Conservation (phyloP, 2,888 invertebrate genomes). For the Ellobium chinense region DNA sequence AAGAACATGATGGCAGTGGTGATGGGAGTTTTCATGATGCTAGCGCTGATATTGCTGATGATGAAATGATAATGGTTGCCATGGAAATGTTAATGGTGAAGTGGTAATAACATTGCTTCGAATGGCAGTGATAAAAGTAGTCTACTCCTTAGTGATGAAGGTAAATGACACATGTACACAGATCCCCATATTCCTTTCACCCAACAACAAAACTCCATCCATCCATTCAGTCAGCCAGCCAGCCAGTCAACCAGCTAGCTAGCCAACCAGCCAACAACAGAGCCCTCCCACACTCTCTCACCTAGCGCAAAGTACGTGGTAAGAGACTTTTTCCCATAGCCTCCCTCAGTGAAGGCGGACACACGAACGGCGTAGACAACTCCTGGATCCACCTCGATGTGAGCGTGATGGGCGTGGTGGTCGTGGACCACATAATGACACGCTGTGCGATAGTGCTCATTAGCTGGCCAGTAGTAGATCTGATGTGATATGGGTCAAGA, state of each 20-base stretch:
- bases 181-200: too few species aligned
- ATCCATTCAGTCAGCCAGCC: too few species aligned
- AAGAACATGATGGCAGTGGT: background rate
- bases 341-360: constrained; percentile 37
- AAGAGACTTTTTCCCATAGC: constrained; percentile 46
- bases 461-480: constrained; percentile 51
- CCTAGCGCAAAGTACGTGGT: constrained; percentile 49
- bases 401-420: constrained; percentile 46
- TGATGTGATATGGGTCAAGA: constrained; percentile 49
- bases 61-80: background rate
- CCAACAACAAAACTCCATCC: too few species aligned
- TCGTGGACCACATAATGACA: constrained; percentile 36
- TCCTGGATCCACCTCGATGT: constrained; percentile 46
- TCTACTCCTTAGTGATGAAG: too few species aligned
- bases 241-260: too few species aligned
- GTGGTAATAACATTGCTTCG: too few species aligned
- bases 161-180: too few species aligned
- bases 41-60: background rate
- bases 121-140: too few species aligned
- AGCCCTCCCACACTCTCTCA: background rate
- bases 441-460: constrained; percentile 48
- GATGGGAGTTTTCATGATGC: background rate
- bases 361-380: constrained; percentile 51
- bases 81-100: too few species aligned
- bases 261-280: background rate